Conservation (phyloP, 2,797 vertebrate species). For the Propithecus deckenii region DNA sequence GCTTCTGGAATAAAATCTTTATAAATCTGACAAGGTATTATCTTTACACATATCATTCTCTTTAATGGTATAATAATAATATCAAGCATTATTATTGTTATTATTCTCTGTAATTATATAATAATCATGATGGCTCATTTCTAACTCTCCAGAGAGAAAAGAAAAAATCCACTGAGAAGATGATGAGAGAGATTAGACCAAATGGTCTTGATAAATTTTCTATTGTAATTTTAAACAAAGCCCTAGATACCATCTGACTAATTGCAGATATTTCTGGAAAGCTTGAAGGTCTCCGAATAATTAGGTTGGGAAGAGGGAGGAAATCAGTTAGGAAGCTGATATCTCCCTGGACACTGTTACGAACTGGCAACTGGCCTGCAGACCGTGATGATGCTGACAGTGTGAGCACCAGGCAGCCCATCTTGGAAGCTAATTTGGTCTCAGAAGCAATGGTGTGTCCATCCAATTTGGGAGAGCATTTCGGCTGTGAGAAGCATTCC, state of each 20-base stretch:
- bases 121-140: constrained; percentile 61
- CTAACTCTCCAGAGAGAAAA: constrained; percentile 58
- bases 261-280: constrained; percentile 80
- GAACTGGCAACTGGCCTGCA: constrained; percentile 43
- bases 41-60: constrained; percentile 40
- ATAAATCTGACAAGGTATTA: constrained; percentile 23
- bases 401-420: not conserved
- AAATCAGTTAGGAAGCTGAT: constrained; percentile 65
- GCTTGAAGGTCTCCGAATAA: constrained; percentile 77
- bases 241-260: constrained; percentile 77
- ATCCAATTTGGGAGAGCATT: constrained; percentile 45
- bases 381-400: not conserved
- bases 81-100: constrained; percentile 59
- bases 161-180: constrained; percentile 59
- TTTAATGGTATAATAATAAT: constrained; percentile 46
- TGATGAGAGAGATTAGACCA: constrained; percentile 68
- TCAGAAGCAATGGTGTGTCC: constrained; percentile 54
- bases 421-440: constrained; percentile 39
- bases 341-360: constrained; percentile 40
- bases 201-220: constrained; percentile 77
- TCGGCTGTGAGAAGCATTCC: constrained; percentile 30
- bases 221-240: constrained; percentile 77
- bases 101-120: constrained; percentile 59
- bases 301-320: constrained; percentile 64
- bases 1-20: constrained; percentile 34